These are phyloP conservation scores for Nymphalis io DNA, from an alignment of 1,140 invertebrate species.

Conservation along the genomic window DNA sequence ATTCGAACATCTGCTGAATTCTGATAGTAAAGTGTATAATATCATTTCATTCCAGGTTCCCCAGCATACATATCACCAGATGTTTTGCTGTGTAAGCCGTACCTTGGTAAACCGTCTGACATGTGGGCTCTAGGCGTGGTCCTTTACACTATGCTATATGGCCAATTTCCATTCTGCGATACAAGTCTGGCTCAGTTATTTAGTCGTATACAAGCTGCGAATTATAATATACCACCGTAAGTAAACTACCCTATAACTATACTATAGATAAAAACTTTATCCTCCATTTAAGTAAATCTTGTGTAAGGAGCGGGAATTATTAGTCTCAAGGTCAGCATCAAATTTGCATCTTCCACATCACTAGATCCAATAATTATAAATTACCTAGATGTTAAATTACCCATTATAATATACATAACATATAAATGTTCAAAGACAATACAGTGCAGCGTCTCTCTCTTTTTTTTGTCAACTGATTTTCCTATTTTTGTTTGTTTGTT, in stretches of 20 bases:
- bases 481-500: too few species aligned
- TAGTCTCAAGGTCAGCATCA: too few species aligned
- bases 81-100: conserved; percentile 88
- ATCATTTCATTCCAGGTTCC: conserved; percentile 80
- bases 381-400: too few species aligned
- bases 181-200: conserved; percentile 89
- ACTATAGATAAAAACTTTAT: too few species aligned
- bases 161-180: conserved; percentile 94
- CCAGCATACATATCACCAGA: conserved; percentile 93
- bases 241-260: conserved; percentile 36
- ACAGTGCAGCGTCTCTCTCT: too few species aligned
- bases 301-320: not conserved
- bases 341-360: too few species aligned
- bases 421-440: too few species aligned
- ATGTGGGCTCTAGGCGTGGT: conserved; percentile 94
- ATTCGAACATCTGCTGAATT: not conserved
- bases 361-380: too few species aligned
- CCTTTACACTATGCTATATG: conserved; percentile 92
- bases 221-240: conserved; percentile 80
- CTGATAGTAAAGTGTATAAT: too few species aligned
- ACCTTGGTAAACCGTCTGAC: conserved; percentile 90
- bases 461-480: too few species aligned
- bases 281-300: not conserved
- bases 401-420: too few species aligned
- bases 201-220: conserved; percentile 84